Evolutionary conservation across 2,113 vertebrate genomes (phyloP), one percentile per base, ranked within the genome.

Genomic region (Sterrhoptilus dennistouni): DNA sequence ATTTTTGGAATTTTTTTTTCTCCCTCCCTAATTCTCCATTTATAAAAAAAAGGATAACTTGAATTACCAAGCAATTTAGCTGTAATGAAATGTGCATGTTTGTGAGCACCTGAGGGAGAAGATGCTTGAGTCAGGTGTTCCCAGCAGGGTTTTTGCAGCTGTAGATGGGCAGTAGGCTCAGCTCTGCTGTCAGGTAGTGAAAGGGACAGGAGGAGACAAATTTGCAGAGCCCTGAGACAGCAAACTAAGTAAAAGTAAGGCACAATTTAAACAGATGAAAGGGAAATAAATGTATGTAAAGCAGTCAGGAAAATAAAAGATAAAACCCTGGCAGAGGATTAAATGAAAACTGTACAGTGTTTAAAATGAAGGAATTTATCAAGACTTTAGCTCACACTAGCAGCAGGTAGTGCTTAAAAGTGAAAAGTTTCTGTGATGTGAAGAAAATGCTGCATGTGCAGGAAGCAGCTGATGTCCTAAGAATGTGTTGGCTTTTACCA

Each of bases 261-360:
- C 64, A 75, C 20, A 81, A 54, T 71, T 96, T 92, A n/a, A 80
- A 94, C 87, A 94, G 91, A 97, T 96, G 95, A 95, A 96, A 97
- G 75, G 31, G 52, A 94, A 95, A 85, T 76, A 90, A 96, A 90
- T 96, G 29, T 93, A 96, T 92, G 81, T 93, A 97, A 96, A 97
- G 75, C 38, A 86, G 65, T 27, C 57, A 42, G 87, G 50, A 96
- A 75, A 97, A 94, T 87, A 97, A 88, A 82, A 82, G 89, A 90
- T 84, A 86, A 93, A 93, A 65, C 20, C 47, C 75, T 89, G 56
- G 54, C 84, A 94, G 93, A 94, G 72, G 93, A 96, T 95, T 96
- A 95, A 96, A 90, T 85, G 31, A 93, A 93, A 91, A 85, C 44
- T 77, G 29, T 86, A 66, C 71, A 81, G 50, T 57, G 68, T 96